Base-by-base conservation (phyloP, 2,888 invertebrate genomes). In the Nemapogon koenigi region DNA sequence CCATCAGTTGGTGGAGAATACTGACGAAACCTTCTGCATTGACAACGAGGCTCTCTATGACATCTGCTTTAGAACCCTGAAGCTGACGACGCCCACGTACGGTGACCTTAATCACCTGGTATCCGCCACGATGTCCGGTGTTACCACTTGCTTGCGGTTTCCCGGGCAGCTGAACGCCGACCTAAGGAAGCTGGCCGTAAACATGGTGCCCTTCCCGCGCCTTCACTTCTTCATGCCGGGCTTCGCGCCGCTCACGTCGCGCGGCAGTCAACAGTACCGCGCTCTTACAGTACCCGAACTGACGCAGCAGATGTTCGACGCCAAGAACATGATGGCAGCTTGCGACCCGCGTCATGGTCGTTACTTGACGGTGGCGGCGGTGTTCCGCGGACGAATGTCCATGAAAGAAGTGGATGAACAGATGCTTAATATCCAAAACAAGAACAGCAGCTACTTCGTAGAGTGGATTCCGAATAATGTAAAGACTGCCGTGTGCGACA, bases 391-490 rank as follows among this genome's bases (percentile, higher is more conserved):
- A 0, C 82, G 90, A 43, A 92, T 94, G 91, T 94, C 94, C 7
- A 94, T 94, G 93, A 95, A 94, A 57, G 94, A 94, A 81, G 89
- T 90, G 1, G 90, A 90, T 52, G 89, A 90, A 54, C 89, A 90
- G 55, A 83, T 90, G 79, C 55, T 89, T 32, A 87, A 87, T 50
- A 85, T 90, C 14, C 90, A 90, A 57, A 89, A 87, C 57, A 90
- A 89, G 56, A 90, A 90, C 65, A 87, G 86, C 50, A 83, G 84
- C 38, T 89, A 88, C 59, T 90, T 90, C 57, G 89, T 90, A 11
- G 89, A 90, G 62, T 89, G 89, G 89, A 89, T 90, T 47, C 89
- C 89, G 16, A 85, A 88, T 57, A 90, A 90, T 53, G 85, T 86
- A 11, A 91, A 90, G 68, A 87, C 86, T 11, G 90, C 90, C 3